A percentile compares a stretch with the other conserved stretches of the same genome.
phyloP scores from a whole-genome alignment of 2,888 invertebrate species.

The Nomada hirtipes region DNA sequence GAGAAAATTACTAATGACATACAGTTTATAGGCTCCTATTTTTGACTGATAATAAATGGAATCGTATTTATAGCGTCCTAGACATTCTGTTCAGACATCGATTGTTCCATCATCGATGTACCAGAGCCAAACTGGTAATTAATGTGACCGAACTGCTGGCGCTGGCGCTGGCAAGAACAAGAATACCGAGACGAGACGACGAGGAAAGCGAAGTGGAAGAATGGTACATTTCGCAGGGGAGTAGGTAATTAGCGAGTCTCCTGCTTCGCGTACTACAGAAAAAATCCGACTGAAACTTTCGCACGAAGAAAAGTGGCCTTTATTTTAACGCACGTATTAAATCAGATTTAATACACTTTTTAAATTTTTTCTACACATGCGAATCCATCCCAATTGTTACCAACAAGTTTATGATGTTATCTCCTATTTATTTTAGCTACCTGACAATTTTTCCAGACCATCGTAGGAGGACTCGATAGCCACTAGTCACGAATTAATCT shows the following conservation, averaged over 20 bases:
- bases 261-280: not conserved
- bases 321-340: not conserved
- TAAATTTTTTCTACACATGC: too few species aligned
- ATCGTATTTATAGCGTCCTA: not conserved
- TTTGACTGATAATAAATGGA: not conserved
- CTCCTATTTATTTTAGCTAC: not conserved
- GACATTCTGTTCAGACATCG: not conserved
- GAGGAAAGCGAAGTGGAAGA: constrained; percentile 10
- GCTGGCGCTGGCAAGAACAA: constrained; percentile 26
- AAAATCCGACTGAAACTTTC: not conserved
- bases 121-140: constrained; percentile 13
- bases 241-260: constrained; percentile 49
- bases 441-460: not conserved
- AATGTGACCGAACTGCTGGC: constrained; percentile 50
- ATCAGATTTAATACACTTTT: not conserved
- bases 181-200: not conserved
- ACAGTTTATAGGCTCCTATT: not conserved
- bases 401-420: not conserved
- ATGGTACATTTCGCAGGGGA: constrained; percentile 17
- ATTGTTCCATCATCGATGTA: constrained; percentile 27
- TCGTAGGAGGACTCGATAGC: not conserved
- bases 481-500: not conserved
- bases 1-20: not conserved
- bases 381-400: too few species aligned
- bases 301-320: not conserved